Evolutionary conservation across 2,113 vertebrate genomes (phyloP).

Genomic region (Pipa parva): DNA sequence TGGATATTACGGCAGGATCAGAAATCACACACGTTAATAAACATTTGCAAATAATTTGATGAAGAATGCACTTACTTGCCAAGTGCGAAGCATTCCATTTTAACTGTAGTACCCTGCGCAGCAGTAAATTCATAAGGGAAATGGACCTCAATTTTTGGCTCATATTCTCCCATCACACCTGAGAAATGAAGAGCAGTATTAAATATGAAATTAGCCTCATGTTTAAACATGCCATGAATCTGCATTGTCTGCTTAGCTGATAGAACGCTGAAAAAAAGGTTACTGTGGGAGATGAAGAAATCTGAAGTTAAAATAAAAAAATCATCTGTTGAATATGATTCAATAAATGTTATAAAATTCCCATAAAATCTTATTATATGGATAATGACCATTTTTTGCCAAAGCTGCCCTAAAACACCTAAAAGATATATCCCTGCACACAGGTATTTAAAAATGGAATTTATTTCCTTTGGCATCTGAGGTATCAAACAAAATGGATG

Average conservation of each 20-base stretch:
- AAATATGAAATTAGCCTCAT: conserved; percentile 48
- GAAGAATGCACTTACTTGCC: conserved; percentile 87
- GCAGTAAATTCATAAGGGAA: conserved; percentile 82
- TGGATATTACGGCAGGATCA: conserved; percentile 47
- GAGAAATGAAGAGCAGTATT: conserved; percentile 57
- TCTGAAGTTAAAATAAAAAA: conserved; percentile 30
- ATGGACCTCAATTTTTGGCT: conserved; percentile 97
- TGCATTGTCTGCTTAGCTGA: too few species aligned
- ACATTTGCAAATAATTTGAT: conserved; percentile 51
- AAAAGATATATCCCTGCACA: too few species aligned
- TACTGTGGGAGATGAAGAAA: conserved; percentile 27
- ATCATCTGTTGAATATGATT: neutral
- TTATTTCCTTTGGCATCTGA: too few species aligned
- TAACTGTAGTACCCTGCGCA: conserved; percentile 85
- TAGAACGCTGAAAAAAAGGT: conserved; percentile 12
- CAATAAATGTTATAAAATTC: too few species aligned
- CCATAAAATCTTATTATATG: too few species aligned
- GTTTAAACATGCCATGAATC: conserved; percentile 36
- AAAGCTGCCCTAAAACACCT: too few species aligned
- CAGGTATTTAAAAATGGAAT: too few species aligned
- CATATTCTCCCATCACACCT: conserved; percentile 97
- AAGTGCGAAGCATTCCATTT: conserved; percentile 92
- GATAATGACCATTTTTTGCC: too few species aligned
- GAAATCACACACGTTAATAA: conserved; percentile 52
- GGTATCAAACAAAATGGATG: too few species aligned